Evolutionary conservation across 2,797 vertebrate species (phyloP), one percentile per base, ranked within the genome.

Genomic region (Phaenicophaeus curvirostris): DNA sequence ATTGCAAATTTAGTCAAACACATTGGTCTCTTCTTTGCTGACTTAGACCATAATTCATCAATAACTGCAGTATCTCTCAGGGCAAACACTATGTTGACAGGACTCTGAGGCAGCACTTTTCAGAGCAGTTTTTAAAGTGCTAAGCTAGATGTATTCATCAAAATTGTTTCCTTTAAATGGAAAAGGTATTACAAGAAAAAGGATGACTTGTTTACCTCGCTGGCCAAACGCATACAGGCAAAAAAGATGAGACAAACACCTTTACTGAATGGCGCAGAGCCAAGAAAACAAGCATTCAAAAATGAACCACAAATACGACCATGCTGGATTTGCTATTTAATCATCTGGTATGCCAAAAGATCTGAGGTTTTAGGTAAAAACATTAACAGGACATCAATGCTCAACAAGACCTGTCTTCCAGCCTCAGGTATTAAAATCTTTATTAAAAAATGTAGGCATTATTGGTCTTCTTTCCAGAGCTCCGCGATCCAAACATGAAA

Each of bases 91-190:
- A 42, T 76, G 76, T 16, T 68, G 72, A 85, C 86, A 91, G 75
- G 44, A 76, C 25, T 54, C 85, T 66, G 74, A 91, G 73, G 42
- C 81, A 96, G 95, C 93, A 92, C 59, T 94, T 95, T 85, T 14
- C 77, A 72, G 67, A 59, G 53, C 17, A 81, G 66, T 63, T 93
- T 90, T 59, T 27, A 63, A 93, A 92, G 67, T 7, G 61, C 83
- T 62, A 92, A 88, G 69, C 57, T 76, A 31, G 6, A 73, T 28
- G 87, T 87, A 95, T 91, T 93, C 14, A 96, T 96, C 85, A 82
- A 76, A 92, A 80, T 37, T 39, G 63, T 37, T 84, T 76, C 46
- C 54, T 74, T 84, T 74, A 80, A 89, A 90, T 58, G 58, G 93
- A 90, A 93, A 61, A 24, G 35, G 41, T 15, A 69, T 62, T 28